Evolutionary conservation across 2,797 vertebrate species (phyloP), one percentile per base, ranked within the genome.

Genomic region (Poeciliopsis gracilis): DNA sequence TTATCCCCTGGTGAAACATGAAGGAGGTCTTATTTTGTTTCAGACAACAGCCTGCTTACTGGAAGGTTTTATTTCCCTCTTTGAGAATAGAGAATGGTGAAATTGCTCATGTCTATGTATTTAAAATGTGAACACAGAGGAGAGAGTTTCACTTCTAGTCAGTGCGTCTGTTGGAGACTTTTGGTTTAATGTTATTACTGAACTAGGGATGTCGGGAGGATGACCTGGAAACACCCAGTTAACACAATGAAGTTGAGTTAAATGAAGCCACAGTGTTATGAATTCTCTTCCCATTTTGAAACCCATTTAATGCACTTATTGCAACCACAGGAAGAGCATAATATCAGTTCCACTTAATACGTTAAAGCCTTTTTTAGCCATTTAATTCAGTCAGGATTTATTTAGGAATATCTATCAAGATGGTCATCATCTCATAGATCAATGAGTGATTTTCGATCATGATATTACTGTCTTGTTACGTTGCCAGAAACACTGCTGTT

Each of bases 121-220:
- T 25, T 25, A 67, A 79, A 69, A 41, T 11, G 59, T 28, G 61
- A 16, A n/a, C 45, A 3, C 15, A 76, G 75, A 25, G 10, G 41
- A 67, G 33, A 66, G 15, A 13, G 63, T 86, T 84, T 84, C 61
- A 59, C 13, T 86, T 72, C 49, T 20, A 63, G 33, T 77, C 72
- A 76, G 2, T 43, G 7, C 3, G 49, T 23, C 59, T 67, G 46
- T 38, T 57, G 12, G 38, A 71, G 41, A 69, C 41, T 45, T 46
- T 70, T 70, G 25, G 41, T 70, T 70, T 70, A 1, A 10, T 69
- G 20, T 70, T 45, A 70, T 70, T 15, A 71, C 67, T 71, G 43
- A 41, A 41, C 36, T 41, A 41, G 36, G 36, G 36, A 67, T 67
- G 63, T 41, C 41, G 36, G 36, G 9, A 67, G 36, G 36, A 67